Percentiles rank a stretch among this genome's conserved stretches.
Conservation (phyloP, 2,113 vertebrate genomes). For the Mus pahari region DNA sequence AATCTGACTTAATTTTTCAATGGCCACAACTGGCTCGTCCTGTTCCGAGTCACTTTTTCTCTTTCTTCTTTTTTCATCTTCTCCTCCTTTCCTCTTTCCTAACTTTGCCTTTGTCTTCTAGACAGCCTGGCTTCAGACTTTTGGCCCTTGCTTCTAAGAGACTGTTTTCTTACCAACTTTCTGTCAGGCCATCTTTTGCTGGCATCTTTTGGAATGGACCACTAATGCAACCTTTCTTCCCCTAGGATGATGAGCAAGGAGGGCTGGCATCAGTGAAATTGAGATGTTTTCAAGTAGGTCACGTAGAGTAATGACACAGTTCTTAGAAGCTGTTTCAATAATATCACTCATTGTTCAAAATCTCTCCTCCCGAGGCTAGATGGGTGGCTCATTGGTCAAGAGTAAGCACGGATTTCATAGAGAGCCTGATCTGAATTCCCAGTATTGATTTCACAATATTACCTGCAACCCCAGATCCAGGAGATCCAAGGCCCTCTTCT, state of each 20-base stretch:
- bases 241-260: too few relatives aligned
- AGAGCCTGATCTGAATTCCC: background rate
- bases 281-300: background rate
- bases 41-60: background rate
- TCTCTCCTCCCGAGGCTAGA: background rate
- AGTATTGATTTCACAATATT: background rate
- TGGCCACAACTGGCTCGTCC: constrained; percentile 21
- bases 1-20: constrained; percentile 10
- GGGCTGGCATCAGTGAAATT: background rate
- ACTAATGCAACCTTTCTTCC: background rate
- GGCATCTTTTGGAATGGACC: background rate
- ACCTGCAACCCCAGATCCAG: background rate
- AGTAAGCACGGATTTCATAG: background rate
- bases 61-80: constrained; percentile 58
- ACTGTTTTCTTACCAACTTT: background rate
- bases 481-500: background rate
- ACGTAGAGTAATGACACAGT: background rate
- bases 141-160: constrained; percentile 14
- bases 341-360: background rate
- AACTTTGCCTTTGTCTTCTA: constrained; percentile 22
- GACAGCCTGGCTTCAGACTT: constrained; percentile 34
- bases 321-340: background rate
- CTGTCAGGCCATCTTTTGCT: background rate
- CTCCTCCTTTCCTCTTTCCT: constrained; percentile 51
- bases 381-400: background rate